Evolutionary conservation across 2,888 invertebrate species (phyloP), one percentile per base, ranked within the genome.

Genomic region (Buathra laborator): DNA sequence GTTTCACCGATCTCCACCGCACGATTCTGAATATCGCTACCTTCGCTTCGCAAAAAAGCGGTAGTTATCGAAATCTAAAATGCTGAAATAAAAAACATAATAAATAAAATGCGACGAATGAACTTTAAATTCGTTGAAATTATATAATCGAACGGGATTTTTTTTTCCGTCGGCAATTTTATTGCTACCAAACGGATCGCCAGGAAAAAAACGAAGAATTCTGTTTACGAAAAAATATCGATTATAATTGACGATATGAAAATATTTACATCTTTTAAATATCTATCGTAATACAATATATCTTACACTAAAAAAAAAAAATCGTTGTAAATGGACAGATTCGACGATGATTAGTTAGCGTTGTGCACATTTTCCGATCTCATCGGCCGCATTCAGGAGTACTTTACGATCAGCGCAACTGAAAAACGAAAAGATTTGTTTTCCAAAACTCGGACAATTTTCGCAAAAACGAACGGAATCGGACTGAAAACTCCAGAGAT

Each of bases 361-460:
- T 37, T 10, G 46, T 62, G 29, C 32, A 67, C 53, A 9, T 32
- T 74, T 14, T 16, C 53, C 32, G 37, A 75, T 14, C 64, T 87
- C 53, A 12, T 53, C 80, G 48, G 64, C 5, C 37, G 37, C 5
- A 37, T 85, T 92, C 91, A 92, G 77, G 91, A 91, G 62, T 92
- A 90, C 82, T 90, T 91, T 77, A 92, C 86, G 86, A 91, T 88
- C 81, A 92, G 90, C 80, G 90, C 89, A 87, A 92, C 93, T 93
- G 92, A 86, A 93, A 93, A 71, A 85, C 86, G 84, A 3, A 24
- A 24, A 24, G 24, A 2, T 24, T 24, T 3, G 24, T 24, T 2
- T 24, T 24, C 2, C 24, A 24, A 24, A 2, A 24, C 2, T 24
- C 24, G 2, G 24, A 24, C 24, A 3, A 24, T 24, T 24, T 24